Percentiles rank a stretch among this genome's conserved stretches.
Conservation (phyloP, 1,140 invertebrate genomes). For the Metaphire vulgaris region DNA sequence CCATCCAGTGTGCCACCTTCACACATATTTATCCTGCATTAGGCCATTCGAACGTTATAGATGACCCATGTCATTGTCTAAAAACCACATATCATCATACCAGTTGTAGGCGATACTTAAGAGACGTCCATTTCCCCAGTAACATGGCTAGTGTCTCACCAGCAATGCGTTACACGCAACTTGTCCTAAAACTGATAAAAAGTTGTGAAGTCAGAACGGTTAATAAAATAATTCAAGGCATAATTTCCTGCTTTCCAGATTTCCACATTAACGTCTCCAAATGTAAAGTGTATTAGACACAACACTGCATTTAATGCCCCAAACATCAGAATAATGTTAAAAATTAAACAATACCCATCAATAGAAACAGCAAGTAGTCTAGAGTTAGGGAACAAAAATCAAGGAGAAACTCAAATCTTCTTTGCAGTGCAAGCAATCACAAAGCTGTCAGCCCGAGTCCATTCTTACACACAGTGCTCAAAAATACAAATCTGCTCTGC, state of each 20-base stretch:
- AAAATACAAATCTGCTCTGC: no score
- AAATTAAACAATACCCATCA: no score
- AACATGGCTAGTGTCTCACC: background rate
- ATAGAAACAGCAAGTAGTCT: no score
- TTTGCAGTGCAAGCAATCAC: no score
- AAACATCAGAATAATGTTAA: no score
- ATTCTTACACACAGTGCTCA: no score
- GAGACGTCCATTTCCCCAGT: background rate
- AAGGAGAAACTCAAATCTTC: no score
- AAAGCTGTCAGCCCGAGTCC: no score
- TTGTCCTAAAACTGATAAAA: conserved; percentile 3
- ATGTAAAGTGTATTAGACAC: no score
- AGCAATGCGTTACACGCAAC: background rate
- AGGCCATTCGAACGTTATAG: background rate
- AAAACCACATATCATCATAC: conserved; percentile 3
- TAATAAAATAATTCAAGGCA: background rate
- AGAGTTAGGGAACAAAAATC: no score
- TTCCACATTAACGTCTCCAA: no score
- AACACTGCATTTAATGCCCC: no score
- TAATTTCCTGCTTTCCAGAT: background rate
- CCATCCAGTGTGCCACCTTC: background rate
- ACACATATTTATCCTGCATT: background rate
- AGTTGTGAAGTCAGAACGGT: conserved; percentile 1
- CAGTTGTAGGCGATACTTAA: background rate
- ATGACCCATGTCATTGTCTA: background rate